Base-by-base conservation (phyloP, 2,888 invertebrate species). In the Andrena bicolor region DNA sequence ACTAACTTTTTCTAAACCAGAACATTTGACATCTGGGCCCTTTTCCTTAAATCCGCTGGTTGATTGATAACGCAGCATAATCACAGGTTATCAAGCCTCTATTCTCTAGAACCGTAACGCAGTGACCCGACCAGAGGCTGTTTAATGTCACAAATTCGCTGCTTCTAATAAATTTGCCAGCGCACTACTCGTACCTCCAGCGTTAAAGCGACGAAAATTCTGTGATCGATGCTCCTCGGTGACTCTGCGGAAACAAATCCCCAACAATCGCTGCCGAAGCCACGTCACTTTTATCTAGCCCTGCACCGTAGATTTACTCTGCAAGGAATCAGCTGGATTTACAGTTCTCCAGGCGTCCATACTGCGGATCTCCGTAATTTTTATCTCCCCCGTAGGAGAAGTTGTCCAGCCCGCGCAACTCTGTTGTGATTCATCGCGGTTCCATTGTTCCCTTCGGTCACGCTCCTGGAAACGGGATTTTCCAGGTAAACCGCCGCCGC, bases 391-490 rank as follows among this genome's bases (percentile, higher is more conserved):
- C 20, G 16, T 56, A 16, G 23, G n/a, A 32, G n/a, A 23, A 13
- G 28, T 28, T 7, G 53, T 10, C 16, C 8, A 2, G 69, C n/a
- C 2, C 58, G 56, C 28, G 35, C 3, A 65, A 60, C 41, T 66
- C 51, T 23, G 65, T 0, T 41, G 26, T 80, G 65, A 79, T 51
- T 80, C 70, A 69, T 69, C 63, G 30, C 2, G 26, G 32, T 30
- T 28, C 28, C 53, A 26, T 79, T 49, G 63, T 26, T 32, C n/a
- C 53, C 13, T n/a, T 2, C n/a, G 41, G 3, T 0, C 28, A 6
- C 32, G 32, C 0, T 30, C 0, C 13, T 3, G 16, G 23, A 30
- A 10, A 35, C 1, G 13, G 3, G 51, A 32, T 28, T 72, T 80
- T 68, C 71, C 49, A 6, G 28, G 49, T 13, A 69, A 35, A 16